Percentiles rank a stretch among this genome's conserved stretches.
Conservation (phyloP, 2,888 invertebrate species). For the Lampropteryx suffumata region DNA sequence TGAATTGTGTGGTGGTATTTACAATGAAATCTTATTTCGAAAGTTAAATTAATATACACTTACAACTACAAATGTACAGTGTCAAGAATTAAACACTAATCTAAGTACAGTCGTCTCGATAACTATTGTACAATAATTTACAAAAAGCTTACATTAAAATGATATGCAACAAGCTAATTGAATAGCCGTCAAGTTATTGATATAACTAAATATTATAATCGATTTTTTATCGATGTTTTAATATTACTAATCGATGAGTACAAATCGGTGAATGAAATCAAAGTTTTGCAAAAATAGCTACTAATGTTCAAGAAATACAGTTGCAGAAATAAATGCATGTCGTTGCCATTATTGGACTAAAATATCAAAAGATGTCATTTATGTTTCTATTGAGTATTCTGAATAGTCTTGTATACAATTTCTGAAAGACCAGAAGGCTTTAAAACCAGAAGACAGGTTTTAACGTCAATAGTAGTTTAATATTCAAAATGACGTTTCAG, state of each 20-base stretch:
- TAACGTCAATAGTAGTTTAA: not conserved
- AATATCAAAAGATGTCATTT: conserved; percentile 25
- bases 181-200: conserved; percentile 36
- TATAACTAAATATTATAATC: conserved; percentile 31
- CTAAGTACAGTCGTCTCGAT: conserved; percentile 73
- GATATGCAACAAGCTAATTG: conserved; percentile 79
- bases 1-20: conserved; percentile 56
- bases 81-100: conserved; percentile 51
- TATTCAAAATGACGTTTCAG: too few species aligned
- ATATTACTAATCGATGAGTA: conserved; percentile 9
- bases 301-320: conserved; percentile 3
- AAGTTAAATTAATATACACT: conserved; percentile 68
- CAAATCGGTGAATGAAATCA: not conserved
- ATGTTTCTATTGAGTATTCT: conserved; percentile 51
- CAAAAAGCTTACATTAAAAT: conserved; percentile 76
- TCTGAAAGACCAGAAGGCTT: conserved; percentile 29
- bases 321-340: conserved; percentile 21
- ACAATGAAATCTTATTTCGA: conserved; percentile 73
- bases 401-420: conserved; percentile 66
- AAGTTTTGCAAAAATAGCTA: conserved; percentile 10
- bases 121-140: conserved; percentile 79
- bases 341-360: conserved; percentile 6
- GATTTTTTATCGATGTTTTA: conserved; percentile 9
- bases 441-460: conserved; percentile 12
- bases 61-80: conserved; percentile 53